Evolutionary conservation across 92 coral and sea anemone genomes (phyloP), one percentile per base, ranked within the genome.

Genomic region (Palythoa grandiflora): DNA sequence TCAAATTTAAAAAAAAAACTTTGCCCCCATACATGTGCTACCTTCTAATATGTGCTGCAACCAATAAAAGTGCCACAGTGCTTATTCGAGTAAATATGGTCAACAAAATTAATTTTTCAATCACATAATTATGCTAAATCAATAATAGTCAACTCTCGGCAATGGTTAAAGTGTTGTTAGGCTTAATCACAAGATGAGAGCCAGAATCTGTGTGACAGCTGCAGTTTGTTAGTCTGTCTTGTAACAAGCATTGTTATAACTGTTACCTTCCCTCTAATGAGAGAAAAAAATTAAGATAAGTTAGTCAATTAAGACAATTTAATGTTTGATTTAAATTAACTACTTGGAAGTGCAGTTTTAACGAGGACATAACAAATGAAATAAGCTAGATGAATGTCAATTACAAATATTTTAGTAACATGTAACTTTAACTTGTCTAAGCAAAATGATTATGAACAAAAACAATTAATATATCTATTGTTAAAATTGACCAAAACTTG

Each of bases 261-360:
- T 73, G 74, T 90, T 90, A 81, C 76, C 90, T 80, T 36, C 85
- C 89, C 90, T 54, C 93, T 90, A 90, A 9, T 83, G 85, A 73
- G 93, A 87, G 83, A 90, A 90, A 86, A 90, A 71, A 90, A 81
- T 89, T 89, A 89, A 77, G 61, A 83, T 44, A 38, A 54, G 85
- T 90, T 90, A 90, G 93, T 87, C 36, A 54, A 90, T 90, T 90
- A 90, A 61, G 84, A 83, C 85, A 87, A 35, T 57, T 63, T 86
- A 79, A 74, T 65, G 85, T 66, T 50, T 80, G 61, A 16, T 66
- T 65, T 65, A 40, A 68, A 66, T 68, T 65, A 44, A 65, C 75
- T 47, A 39, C 19, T 70, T n/a, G 15, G 47, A 28, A 21, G 60
- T 68, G 86, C 73, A 81, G 66, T 17, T 40, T 79, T 80, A 14